Base-by-base conservation (phyloP, 2,113 vertebrate genomes). In the Pelmatolapia mariae region DNA sequence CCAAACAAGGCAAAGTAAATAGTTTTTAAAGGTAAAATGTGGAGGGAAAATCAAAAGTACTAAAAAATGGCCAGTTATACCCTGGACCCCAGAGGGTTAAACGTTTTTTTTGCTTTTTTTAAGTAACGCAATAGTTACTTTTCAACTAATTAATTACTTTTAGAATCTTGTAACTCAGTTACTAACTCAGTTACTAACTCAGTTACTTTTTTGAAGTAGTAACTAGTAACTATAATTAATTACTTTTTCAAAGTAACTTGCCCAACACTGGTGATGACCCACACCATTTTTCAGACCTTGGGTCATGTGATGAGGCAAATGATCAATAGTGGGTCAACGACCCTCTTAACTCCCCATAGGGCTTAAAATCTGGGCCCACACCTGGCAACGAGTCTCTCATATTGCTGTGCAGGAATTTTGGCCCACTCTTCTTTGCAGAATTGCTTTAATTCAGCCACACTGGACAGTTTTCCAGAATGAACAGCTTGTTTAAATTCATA, bases 151-250 rank as follows among this genome's bases (percentile, higher is more conserved):
- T 56, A 56, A 56, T 3, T 24, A 56, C 53, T 56, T 56, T 56
- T 0, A 57, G 12, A 57, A 26, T 26, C 12, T 57, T 15, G 54
- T 26, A 8, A 56, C 22, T 15, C 0, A 8, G 54, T 57, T 56
- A 0, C 12, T 57, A 8, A 26, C 12, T 57, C 0, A 8, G 54
- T 57, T 56, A 0, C 12, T 57, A 8, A 26, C 12, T 57, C 54
- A 26, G 22, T 56, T 26, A 0, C 54, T 26, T 57, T 57, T 57
- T 57, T 57, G 12, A 57, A 57, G 22, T 57, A 57, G 24, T 8
- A 57, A 0, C 10, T 57, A 57, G 24, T 8, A 57, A 0, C 10
- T 57, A 57, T 15, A 57, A 57, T 57, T 57, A 15, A 57, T 1
- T 15, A 57, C 24, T 57, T 26, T 56, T 56, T 56, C 22, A 56